phyloP scores from a whole-genome alignment of 2,888 invertebrate species.

The Phasia obesa region DNA sequence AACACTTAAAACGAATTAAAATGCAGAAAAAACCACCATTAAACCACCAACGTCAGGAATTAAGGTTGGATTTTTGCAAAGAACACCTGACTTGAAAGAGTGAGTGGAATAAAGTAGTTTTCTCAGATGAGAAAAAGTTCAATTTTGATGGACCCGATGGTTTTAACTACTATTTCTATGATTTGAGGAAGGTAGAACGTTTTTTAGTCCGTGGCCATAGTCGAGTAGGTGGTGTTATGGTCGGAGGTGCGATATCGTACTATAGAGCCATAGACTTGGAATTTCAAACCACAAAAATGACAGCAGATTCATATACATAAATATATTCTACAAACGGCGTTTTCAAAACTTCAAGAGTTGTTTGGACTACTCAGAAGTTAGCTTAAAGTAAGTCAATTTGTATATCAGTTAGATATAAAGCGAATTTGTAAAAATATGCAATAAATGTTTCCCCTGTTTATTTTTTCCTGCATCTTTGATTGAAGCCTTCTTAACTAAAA shows the following conservation, averaged over 20 bases:
- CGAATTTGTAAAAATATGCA: no score
- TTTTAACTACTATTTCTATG: constrained; percentile 27
- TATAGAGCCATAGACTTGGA: constrained; percentile 4
- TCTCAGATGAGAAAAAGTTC: constrained; percentile 1
- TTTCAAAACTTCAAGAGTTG: no score
- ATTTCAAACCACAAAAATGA: constrained; percentile 4
- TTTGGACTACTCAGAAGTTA: no score
- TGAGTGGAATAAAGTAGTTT: constrained; percentile 25
- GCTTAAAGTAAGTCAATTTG: no score
- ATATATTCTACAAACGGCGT: constrained; percentile 7
- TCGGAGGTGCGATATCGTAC: constrained; percentile 5
- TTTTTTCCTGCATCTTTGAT: no score
- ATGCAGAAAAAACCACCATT: neutral
- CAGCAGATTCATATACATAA: neutral
- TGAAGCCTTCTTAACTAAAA: no score
- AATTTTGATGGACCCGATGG: constrained; percentile 13
- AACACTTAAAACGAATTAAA: constrained; percentile 10
- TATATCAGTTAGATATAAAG: no score
- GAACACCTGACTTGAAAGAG: neutral
- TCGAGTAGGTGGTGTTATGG: neutral
- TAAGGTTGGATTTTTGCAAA: neutral
- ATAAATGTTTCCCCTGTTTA: no score
- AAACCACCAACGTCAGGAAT: neutral
- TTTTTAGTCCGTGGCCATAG: constrained; percentile 2
- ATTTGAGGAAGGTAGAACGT: constrained; percentile 19